These are phyloP conservation scores for Cirrhinus molitorella DNA, from an alignment of 2,797 vertebrate species.

Conservation along the genomic window DNA sequence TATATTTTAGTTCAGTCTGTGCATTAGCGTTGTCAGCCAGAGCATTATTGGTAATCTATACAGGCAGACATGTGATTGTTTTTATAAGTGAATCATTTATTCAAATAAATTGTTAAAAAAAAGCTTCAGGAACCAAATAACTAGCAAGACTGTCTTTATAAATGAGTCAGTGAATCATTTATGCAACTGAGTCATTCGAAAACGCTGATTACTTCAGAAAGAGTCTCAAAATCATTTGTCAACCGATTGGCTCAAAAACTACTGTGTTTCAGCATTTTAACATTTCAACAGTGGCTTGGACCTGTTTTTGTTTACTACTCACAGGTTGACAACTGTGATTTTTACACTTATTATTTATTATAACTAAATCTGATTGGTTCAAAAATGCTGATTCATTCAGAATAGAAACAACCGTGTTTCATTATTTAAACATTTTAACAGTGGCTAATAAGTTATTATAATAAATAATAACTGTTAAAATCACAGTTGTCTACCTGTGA, in stretches of 20 bases:
- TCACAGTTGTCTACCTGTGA: too few relatives aligned
- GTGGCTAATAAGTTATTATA: too few relatives aligned
- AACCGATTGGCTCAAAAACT: background rate
- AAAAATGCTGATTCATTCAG: background rate
- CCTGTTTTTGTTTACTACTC: too few relatives aligned
- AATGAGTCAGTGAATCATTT: background rate
- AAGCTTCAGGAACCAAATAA: too few relatives aligned
- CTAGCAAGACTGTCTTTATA: too few relatives aligned
- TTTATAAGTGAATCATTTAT: background rate
- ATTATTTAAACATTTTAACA: background rate
- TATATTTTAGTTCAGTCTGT: background rate
- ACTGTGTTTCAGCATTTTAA: background rate
- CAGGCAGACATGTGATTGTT: background rate
- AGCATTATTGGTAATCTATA: background rate
- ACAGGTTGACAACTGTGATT: too few relatives aligned
- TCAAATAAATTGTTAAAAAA: background rate
- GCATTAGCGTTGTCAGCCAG: background rate
- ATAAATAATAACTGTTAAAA: too few relatives aligned
- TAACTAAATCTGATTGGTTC: background rate
- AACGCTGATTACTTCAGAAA: background rate
- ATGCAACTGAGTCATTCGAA: background rate
- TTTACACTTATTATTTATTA: too few relatives aligned
- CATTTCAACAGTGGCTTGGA: too few relatives aligned
- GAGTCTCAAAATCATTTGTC: background rate
- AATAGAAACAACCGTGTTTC: background rate